These are phyloP conservation scores for Eulemur mongoz DNA, from an alignment of 2,797 vertebrate species.

Conservation along the genomic window DNA sequence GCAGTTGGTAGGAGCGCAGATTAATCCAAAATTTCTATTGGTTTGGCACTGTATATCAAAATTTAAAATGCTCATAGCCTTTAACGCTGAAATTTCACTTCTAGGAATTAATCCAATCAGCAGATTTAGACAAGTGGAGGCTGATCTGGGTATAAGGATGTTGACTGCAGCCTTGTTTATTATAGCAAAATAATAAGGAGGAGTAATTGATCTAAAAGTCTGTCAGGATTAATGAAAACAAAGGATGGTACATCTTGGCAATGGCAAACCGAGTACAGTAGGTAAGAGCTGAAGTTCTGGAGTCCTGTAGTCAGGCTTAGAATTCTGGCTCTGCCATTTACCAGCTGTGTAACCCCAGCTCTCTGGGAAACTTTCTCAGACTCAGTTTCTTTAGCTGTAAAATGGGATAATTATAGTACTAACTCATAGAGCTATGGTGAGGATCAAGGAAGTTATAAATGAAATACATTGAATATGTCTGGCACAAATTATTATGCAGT, in stretches of 20 bases:
- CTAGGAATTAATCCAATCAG: conserved; percentile 49
- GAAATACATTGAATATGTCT: background rate
- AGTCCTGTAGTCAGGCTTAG: background rate
- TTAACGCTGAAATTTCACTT: conserved; percentile 49
- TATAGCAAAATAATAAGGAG: background rate
- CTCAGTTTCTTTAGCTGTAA: background rate
- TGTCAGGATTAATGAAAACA: conserved; percentile 49
- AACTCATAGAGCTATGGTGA: background rate
- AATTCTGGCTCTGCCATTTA: background rate
- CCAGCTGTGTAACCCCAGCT: background rate
- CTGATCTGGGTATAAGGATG: background rate
- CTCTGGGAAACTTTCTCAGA: background rate
- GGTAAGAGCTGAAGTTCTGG: background rate
- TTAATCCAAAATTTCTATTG: conserved; percentile 23
- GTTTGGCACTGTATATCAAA: conserved; percentile 1
- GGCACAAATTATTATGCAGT: background rate
- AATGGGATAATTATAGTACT: background rate
- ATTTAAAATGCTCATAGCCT: conserved; percentile 36
- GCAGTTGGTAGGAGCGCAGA: background rate
- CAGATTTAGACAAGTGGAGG: conserved; percentile 32
- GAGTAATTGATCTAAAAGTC: background rate
- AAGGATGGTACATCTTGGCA: background rate
- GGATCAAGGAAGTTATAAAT: background rate
- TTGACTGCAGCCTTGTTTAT: conserved; percentile 41
- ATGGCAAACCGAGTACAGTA: background rate